Base-by-base conservation (phyloP, 2,797 vertebrate genomes). In the Scleropages formosus region DNA sequence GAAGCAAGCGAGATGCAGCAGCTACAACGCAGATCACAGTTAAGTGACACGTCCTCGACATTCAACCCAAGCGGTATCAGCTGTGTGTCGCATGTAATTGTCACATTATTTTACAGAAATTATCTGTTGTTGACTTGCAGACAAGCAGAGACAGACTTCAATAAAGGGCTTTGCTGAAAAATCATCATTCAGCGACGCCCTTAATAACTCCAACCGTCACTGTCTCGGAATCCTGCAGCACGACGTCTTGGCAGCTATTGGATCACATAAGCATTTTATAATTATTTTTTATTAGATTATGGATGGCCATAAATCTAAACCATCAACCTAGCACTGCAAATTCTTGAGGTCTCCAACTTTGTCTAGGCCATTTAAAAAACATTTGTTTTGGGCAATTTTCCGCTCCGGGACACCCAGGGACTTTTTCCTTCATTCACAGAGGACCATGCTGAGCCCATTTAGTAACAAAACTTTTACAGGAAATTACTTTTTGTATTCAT, bases 281-380 rank as follows among this genome's bases (percentile, higher is more conserved):
- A 69, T 69, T 69, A 22, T 39, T 39, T 39, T 2, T 46, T 51
- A 51, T 69, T 53, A 69, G 67, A 69, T 69, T 26, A 69, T 6
- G 13, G 13, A 20, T 53, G 9, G 20, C 0, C 67, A 24, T 53
- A 20, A 27, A 8, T 6, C 47, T 12, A 22, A 22, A 24, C 67
- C 11, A 10, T n/a, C 39, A 7, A 20, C 4, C 11, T 18, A 12
- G 0, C 47, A 20, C 22, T 51, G 16, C 4, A 22, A n/a, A 3
- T n/a, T 15, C 44, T 18, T 7, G 53, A n/a, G 53, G 9, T 18
- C 18, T 27, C 31, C 51, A n/a, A 4, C 18, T n/a, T 39, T 39
- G 20, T 18, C 49, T 26, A 53, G 26, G 24, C 51, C 26, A 3
- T 64, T 64, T 26, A 12, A 61, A 61, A 22, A 12, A 27, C 3